Base-by-base conservation (phyloP, 2,888 invertebrate genomes). In the Corbicula japonica region DNA sequence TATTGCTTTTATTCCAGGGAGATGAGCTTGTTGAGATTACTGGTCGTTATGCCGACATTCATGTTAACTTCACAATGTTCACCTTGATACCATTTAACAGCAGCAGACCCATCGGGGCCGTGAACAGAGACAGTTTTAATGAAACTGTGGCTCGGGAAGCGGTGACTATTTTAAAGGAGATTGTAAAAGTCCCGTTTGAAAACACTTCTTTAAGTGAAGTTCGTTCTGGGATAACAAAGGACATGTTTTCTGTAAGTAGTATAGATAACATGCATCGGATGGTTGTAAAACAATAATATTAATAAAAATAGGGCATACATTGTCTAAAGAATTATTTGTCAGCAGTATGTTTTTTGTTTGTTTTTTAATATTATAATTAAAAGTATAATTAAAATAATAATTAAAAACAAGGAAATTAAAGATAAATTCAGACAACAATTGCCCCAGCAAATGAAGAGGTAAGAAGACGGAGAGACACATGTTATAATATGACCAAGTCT, bases 31-130 rank as follows among this genome's bases (percentile, higher is more conserved):
- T 76, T 2, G 75, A 81, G 26, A 75, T 90, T 5, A 87, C 89
- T 69, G 61, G 63, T 6, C 58, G 52, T 8, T 89, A 86, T 73
- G 68, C 76, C 0, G 89, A 89, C 66, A 86, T 90, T 48, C 84
- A 87, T 21, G 84, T 89, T 46, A 90, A 90, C 72, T 90, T 89
- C 74, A 90, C 90, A 0, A 77, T 89, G 23, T 86, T 90, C 46
- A 82, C 87, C 32, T 46, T 88, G n/a, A 62, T 89, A 35, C 83
- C 85, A 0, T 86, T 76, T 65, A 80, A 86, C 73, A 69, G 85
- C 5, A 77, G 66, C 15, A n/a, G 26, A 10, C 62, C 58, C 23
- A 26, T 10, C 2, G 44, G 32, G 10, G 21, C 69, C 5, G 28
- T 34, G n/a, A 28, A 60, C 15, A 61, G 28, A 5, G 61, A 76